Percentiles rank a stretch among this genome's conserved stretches.
Conservation (phyloP, 2,113 vertebrate species). For the Gobius niger region DNA sequence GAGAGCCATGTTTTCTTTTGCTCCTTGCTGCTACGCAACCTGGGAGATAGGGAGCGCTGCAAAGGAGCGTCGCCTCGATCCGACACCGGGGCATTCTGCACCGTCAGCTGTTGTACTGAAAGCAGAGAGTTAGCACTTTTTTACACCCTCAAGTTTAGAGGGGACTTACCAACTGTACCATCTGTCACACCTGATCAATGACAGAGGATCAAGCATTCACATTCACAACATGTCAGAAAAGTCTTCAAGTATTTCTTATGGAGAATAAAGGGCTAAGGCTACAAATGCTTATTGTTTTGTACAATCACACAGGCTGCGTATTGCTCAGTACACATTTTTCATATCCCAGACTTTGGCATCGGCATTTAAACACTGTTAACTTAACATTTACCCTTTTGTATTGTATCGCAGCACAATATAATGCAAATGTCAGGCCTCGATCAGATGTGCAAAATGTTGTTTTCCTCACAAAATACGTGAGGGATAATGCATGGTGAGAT, state of each 20-base stretch:
- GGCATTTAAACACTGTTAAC: too few species aligned
- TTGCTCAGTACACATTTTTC: background rate
- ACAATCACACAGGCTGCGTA: background rate
- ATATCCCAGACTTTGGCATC: too few species aligned
- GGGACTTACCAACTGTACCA: conserved; percentile 4
- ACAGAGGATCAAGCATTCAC: background rate
- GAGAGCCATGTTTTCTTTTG: conserved; percentile 46
- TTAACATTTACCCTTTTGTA: too few species aligned
- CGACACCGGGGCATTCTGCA: conserved; percentile 42
- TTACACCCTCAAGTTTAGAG: background rate
- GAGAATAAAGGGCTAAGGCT: background rate
- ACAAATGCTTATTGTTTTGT: background rate
- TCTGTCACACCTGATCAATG: conserved; percentile 31
- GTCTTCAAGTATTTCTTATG: background rate
- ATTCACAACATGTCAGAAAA: background rate
- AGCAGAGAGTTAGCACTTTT: conserved; percentile 23
- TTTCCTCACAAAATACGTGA: too few species aligned
- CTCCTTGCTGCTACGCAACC: conserved; percentile 63
- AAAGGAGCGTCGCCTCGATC: conserved; percentile 53
- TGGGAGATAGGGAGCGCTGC: conserved; percentile 36
- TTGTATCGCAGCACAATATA: too few species aligned
- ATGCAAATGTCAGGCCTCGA: too few species aligned
- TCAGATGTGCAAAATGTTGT: too few species aligned
- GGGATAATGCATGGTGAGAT: too few species aligned
- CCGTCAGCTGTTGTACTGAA: conserved; percentile 58